Evolutionary conservation across 2,113 vertebrate species (phyloP).

Genomic region (Mastomys natalensis): DNA sequence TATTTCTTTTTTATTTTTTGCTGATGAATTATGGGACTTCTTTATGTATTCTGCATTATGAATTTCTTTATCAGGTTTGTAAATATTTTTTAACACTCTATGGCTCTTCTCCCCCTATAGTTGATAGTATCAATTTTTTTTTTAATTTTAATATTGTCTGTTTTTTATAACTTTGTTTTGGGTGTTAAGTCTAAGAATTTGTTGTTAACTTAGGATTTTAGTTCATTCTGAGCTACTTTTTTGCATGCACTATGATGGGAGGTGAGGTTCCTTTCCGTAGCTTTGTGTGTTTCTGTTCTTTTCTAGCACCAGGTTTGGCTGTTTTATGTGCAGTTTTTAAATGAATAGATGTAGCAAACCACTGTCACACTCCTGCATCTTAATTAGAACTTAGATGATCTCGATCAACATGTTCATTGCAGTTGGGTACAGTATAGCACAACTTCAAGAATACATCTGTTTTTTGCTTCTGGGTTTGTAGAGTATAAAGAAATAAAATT

Average conservation of each 20-base stretch:
- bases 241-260: background rate
- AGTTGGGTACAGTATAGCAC: rapidly evolving
- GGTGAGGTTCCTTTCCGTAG: background rate
- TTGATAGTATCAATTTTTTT: background rate
- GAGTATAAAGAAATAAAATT: background rate
- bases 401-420: background rate
- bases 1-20: background rate
- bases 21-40: background rate
- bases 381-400: background rate
- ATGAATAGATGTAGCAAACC: background rate
- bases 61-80: background rate
- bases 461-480: background rate
- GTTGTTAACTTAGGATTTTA: background rate
- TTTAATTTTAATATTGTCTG: background rate
- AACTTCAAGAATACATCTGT: rapidly evolving
- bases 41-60: background rate
- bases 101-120: background rate
- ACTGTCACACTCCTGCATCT: rapidly evolving
- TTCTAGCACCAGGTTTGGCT: background rate
- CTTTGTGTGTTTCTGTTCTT: background rate
- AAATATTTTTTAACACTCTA: background rate
- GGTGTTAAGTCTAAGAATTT: background rate
- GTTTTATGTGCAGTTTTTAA: background rate
- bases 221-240: background rate
- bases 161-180: background rate